Percentiles rank a stretch among this genome's conserved stretches.
phyloP scores from a whole-genome alignment of 2,797 vertebrate species.

The Cottoperca gobio region DNA sequence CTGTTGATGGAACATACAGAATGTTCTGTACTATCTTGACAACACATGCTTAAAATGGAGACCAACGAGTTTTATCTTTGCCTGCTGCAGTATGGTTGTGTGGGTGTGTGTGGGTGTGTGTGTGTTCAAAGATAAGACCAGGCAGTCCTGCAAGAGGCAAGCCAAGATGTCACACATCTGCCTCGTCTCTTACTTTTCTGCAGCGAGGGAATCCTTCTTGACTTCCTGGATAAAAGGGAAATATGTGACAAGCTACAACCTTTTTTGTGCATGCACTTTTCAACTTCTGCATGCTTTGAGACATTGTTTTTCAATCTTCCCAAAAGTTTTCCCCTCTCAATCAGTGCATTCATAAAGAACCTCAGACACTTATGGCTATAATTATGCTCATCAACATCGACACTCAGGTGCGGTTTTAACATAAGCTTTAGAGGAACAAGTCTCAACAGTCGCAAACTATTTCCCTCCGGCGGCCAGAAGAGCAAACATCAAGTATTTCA shows the following conservation, averaged over 20 bases:
- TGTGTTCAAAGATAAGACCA: constrained; percentile 27
- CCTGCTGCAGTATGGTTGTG: neutral
- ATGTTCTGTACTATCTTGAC: constrained; percentile 39
- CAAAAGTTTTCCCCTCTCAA: constrained; percentile 33
- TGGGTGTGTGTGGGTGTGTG: neutral
- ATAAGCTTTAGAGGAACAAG: constrained; percentile 81
- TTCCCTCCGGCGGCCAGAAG: constrained; percentile 60
- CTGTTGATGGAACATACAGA: constrained; percentile 30
- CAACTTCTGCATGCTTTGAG: neutral
- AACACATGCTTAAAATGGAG: neutral
- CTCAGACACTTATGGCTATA: constrained; percentile 67
- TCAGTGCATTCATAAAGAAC: constrained; percentile 54
- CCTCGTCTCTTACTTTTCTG: neutral
- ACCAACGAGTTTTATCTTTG: constrained; percentile 29
- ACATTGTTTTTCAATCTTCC: constrained; percentile 35
- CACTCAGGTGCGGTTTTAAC: constrained; percentile 73
- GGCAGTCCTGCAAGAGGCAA: constrained; percentile 4
- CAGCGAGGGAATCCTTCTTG: neutral
- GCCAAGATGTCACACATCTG: neutral
- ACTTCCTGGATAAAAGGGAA: constrained; percentile 13
- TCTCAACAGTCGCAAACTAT: constrained; percentile 78
- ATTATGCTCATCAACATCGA: constrained; percentile 69
- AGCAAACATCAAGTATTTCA: constrained; percentile 63
- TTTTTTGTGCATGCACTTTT: neutral
- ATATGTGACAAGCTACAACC: neutral